A percentile compares a stretch with the other conserved stretches of the same genome.
These are phyloP conservation scores for Drosophila baimaii DNA, from an alignment of 1,140 invertebrate genomes.

Conservation along the genomic window DNA sequence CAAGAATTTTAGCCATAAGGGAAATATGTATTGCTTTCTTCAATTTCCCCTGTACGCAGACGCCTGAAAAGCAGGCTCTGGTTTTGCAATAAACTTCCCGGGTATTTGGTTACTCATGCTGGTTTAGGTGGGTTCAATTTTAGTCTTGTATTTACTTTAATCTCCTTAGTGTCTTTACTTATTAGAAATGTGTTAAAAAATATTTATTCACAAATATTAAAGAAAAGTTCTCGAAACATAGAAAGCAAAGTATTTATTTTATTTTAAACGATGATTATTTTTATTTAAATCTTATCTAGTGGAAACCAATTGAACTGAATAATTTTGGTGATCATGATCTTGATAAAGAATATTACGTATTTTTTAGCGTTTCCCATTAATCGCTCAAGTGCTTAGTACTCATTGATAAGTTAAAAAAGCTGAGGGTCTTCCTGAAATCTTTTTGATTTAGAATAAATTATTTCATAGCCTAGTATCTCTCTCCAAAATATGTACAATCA, in stretches of 20 bases:
- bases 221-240: no score
- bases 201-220: no score
- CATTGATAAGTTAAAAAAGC: background rate
- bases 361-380: background rate
- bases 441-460: no score
- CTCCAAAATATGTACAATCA: no score
- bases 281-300: background rate
- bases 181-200: no score
- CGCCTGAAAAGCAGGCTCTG: background rate
- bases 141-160: no score
- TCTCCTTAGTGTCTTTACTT: no score
- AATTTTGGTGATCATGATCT: background rate
- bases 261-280: no score
- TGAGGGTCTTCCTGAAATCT: no score
- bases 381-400: background rate
- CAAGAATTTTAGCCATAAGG: background rate
- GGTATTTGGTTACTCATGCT: background rate
- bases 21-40: background rate
- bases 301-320: background rate
- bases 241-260: no score
- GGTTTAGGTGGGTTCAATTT: no score
- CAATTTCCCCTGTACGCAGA: no score
- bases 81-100: background rate
- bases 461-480: background rate
- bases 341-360: background rate